A percentile compares a stretch with the other conserved stretches of the same genome.
phyloP scores from a whole-genome alignment of 2,888 invertebrate genomes.

The Papilio demoleus region DNA sequence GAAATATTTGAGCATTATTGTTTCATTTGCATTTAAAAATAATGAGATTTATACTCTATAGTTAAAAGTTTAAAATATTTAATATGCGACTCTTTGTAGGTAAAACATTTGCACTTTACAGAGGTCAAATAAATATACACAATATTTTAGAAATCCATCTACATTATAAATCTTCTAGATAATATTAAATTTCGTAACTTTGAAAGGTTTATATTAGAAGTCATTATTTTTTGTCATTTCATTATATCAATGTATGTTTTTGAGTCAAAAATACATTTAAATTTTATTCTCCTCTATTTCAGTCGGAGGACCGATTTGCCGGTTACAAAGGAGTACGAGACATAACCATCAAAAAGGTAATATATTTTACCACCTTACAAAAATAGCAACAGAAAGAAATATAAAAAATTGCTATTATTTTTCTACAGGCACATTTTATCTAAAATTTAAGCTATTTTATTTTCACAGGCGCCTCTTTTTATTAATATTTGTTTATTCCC shows the following conservation, averaged over 20 bases:
- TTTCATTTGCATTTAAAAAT: background rate
- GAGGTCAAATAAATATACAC: background rate
- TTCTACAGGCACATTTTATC: background rate
- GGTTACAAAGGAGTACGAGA: slow-evolving; percentile 91
- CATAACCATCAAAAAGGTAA: slow-evolving; percentile 93
- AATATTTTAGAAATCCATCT: background rate
- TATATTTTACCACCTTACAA: background rate
- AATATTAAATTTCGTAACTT: no score
- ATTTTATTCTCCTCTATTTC: slow-evolving; percentile 58
- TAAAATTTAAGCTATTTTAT: background rate
- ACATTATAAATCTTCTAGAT: background rate
- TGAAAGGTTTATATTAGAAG: background rate
- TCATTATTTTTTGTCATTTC: no score
- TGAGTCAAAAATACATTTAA: slow-evolving; percentile 22
- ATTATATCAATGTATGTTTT: background rate
- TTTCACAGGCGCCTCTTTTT: background rate
- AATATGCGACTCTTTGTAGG: no score
- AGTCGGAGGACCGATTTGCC: slow-evolving; percentile 88
- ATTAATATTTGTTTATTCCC: slow-evolving; percentile 51
- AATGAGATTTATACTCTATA: background rate
- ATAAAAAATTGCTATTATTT: background rate
- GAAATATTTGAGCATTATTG: no score
- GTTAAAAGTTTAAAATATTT: background rate
- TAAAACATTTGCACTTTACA: background rate
- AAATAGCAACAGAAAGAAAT: background rate